A percentile compares a stretch with the other conserved stretches of the same genome.
phyloP scores from a whole-genome alignment of 2,888 invertebrate genomes.

The Drosophila antonietae region DNA sequence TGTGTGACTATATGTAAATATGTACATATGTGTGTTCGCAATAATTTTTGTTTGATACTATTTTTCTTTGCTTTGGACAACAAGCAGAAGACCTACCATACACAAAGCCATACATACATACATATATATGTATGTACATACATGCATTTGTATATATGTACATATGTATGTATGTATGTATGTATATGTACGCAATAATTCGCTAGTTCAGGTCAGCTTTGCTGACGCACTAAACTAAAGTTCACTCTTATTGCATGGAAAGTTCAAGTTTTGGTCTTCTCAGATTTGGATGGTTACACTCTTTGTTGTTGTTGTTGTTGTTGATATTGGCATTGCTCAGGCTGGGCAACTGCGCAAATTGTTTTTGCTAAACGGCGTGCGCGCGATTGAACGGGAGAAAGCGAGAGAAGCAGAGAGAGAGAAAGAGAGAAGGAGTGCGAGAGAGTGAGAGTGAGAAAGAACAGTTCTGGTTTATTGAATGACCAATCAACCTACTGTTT shows the following conservation, averaged over 20 bases:
- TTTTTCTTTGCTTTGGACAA: neutral
- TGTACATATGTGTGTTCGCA: neutral
- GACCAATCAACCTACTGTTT: conserved; percentile 81
- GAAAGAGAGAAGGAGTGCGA: conserved; percentile 2
- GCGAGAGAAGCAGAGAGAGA: neutral
- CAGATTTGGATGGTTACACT: conserved; percentile 31
- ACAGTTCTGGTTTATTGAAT: conserved; percentile 63
- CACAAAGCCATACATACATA: neutral
- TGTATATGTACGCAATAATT: conserved; percentile 21
- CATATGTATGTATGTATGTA: neutral
- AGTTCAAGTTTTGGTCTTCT: conserved; percentile 55
- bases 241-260: conserved; percentile 45
- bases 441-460: conserved; percentile 24
- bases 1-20: neutral
- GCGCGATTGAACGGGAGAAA: conserved; percentile 14
- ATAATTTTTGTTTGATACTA: neutral
- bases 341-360: conserved; percentile 74
- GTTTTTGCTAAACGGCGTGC: conserved; percentile 40
- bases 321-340: conserved; percentile 38
- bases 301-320: conserved; percentile 28
- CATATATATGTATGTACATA: neutral
- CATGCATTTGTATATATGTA: neutral
- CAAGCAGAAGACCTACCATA: neutral
- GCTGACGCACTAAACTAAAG: conserved; percentile 13
- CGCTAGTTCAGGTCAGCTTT: conserved; percentile 7